Percentiles rank a stretch among this genome's conserved stretches.
phyloP scores from a whole-genome alignment of 2,888 invertebrate species.

The Parascotia fuliginaria region DNA sequence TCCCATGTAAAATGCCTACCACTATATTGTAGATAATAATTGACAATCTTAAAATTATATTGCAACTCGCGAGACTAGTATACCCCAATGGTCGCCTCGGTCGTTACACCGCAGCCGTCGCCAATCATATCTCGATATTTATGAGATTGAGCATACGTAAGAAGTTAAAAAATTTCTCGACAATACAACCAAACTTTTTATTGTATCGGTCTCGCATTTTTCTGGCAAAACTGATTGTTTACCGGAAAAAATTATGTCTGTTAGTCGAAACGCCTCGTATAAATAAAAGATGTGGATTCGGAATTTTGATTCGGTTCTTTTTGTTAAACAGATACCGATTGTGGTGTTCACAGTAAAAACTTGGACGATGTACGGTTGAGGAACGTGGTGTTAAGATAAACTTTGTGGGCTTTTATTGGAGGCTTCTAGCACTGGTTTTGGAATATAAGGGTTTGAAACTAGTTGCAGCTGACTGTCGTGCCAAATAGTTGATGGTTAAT shows the following conservation, averaged over 20 bases:
- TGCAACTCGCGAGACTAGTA: too few relatives aligned
- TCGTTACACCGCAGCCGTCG: conserved; percentile 54
- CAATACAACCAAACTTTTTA: conserved; percentile 75
- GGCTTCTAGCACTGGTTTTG: background rate
- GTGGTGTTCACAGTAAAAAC: conserved; percentile 67
- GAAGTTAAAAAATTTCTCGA: conserved; percentile 64
- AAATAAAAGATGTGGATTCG: conserved; percentile 80
- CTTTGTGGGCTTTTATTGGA: conserved; percentile 61
- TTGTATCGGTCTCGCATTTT: conserved; percentile 81
- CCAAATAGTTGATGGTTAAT: too few relatives aligned
- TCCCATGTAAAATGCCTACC: too few relatives aligned
- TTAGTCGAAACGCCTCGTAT: conserved; percentile 77
- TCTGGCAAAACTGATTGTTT: conserved; percentile 85
- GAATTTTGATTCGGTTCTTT: conserved; percentile 84
- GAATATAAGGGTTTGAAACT: too few relatives aligned
- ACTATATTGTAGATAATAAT: too few relatives aligned
- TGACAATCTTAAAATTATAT: too few relatives aligned
- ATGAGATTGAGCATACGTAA: conserved; percentile 58
- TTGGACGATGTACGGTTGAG: conserved; percentile 64
- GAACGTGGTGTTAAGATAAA: conserved; percentile 70
- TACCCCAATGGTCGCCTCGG: conserved; percentile 27
- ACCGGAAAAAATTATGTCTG: conserved; percentile 85
- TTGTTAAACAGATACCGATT: conserved; percentile 68
- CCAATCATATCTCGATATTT: conserved; percentile 78
- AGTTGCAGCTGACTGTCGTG: too few relatives aligned